Evolutionary conservation across 2,888 invertebrate genomes (phyloP).

Genomic region (Tinea trinotella): DNA sequence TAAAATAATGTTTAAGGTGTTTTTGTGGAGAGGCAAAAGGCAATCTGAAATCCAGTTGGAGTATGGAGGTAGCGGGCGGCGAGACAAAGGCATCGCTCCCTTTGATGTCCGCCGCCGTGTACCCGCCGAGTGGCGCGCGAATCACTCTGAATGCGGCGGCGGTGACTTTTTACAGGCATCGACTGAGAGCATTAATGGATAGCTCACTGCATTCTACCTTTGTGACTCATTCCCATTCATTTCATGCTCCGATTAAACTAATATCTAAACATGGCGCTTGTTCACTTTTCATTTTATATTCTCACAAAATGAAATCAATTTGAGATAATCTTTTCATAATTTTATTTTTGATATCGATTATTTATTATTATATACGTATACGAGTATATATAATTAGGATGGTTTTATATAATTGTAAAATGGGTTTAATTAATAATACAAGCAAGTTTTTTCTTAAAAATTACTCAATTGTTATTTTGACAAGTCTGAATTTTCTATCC

Average conservation of each 20-base stretch:
- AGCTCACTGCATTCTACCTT: slow-evolving; percentile 4
- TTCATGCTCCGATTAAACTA: slow-evolving; percentile 5
- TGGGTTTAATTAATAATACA: too few species aligned
- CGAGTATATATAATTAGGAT: too few species aligned
- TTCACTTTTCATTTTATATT: too few species aligned
- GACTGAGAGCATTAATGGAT: slow-evolving; percentile 8
- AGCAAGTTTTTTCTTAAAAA: too few species aligned
- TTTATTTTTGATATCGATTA: too few species aligned
- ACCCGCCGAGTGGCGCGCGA: too few species aligned
- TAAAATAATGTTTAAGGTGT: neutral
- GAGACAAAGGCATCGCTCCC: neutral
- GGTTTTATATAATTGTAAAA: too few species aligned
- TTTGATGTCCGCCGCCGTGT: neutral
- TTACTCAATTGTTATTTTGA: too few species aligned
- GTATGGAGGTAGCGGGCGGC: neutral
- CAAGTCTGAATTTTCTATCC: too few species aligned
- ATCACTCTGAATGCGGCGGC: neutral
- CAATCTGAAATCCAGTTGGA: slow-evolving; percentile 13
- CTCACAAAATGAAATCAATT: too few species aligned
- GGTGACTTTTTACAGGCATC: slow-evolving; percentile 5
- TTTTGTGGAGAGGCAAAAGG: neutral
- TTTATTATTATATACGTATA: too few species aligned
- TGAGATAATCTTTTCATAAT: too few species aligned
- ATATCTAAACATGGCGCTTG: neutral
- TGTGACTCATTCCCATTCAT: neutral